Conservation (phyloP, 2,797 vertebrate species). For the Choloepus didactylus region DNA sequence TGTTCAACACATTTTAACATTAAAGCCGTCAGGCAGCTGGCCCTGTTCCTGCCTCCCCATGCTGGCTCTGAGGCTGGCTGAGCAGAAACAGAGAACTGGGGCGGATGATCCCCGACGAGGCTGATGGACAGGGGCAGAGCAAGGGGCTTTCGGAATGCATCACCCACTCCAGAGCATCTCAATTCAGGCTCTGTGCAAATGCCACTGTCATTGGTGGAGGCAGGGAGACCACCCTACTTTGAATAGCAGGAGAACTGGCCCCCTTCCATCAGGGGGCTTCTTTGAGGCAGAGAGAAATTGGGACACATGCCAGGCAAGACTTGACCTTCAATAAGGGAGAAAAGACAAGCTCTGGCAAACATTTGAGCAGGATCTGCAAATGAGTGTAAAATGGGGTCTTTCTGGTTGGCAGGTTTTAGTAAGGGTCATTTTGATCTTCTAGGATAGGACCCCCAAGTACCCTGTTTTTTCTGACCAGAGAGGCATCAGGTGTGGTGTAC, state of each 20-base stretch:
- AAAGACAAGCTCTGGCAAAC: conserved; percentile 27
- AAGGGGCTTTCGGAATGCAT: conserved; percentile 40
- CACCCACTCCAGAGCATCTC: neutral
- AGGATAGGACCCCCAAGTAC: neutral
- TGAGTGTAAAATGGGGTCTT: neutral
- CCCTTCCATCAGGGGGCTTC: conserved; percentile 7
- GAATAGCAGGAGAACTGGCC: conserved; percentile 15
- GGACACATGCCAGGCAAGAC: conserved; percentile 45
- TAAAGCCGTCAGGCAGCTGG: conserved; percentile 74
- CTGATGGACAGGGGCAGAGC: conserved; percentile 43
- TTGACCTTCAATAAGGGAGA: neutral
- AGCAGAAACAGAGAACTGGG: neutral
- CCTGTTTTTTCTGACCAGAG: neutral
- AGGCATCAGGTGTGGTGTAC: neutral
- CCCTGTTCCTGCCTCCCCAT: conserved; percentile 4
- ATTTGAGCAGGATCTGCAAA: neutral
- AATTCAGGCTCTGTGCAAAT: conserved; percentile 66
- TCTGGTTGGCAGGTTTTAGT: neutral
- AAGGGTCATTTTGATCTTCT: neutral
- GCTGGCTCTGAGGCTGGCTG: neutral
- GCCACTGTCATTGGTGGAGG: conserved; percentile 35
- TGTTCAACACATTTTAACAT: conserved; percentile 77
- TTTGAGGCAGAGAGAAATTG: conserved; percentile 62
- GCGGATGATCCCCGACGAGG: neutral
- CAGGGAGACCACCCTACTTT: neutral